These are phyloP conservation scores for Molossus molossus DNA, from an alignment of 2,797 vertebrate species.

Conservation along the genomic window DNA sequence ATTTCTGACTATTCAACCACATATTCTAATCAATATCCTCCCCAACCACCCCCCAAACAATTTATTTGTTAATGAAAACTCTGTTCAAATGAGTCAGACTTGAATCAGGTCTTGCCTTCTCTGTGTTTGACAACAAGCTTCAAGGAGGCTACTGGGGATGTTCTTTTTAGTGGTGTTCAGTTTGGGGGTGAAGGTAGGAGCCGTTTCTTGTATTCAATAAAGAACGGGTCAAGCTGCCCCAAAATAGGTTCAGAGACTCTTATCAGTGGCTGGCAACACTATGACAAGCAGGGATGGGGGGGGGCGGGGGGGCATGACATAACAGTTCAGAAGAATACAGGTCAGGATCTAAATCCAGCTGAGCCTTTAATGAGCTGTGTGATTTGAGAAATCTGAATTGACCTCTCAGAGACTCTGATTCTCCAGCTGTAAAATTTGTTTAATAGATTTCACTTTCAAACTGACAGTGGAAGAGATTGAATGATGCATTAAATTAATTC, in stretches of 20 bases:
- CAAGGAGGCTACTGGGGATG: background rate
- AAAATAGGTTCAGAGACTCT: background rate
- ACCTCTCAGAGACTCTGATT: background rate
- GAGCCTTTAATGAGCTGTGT: background rate
- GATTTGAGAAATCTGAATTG: background rate
- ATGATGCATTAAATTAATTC: background rate
- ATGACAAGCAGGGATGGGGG: background rate
- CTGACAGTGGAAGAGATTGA: background rate
- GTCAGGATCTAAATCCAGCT: background rate
- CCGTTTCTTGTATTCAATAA: background rate
- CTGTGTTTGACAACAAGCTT: background rate
- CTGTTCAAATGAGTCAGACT: slow-evolving; percentile 24
- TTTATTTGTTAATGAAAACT: slow-evolving; percentile 66
- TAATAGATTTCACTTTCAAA: background rate
- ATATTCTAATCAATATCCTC: background rate
- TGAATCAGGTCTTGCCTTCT: background rate
- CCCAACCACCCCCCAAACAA: background rate
- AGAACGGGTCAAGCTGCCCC: background rate
- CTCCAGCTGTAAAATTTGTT: background rate
- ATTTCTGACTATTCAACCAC: slow-evolving; percentile 52
- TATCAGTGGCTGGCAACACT: background rate
- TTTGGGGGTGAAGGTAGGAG: background rate
- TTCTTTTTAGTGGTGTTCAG: background rate
- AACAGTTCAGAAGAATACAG: background rate
- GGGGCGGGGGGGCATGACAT: fast-evolving